phyloP scores from a whole-genome alignment of 2,113 vertebrate species.

The Anolis sagrei region DNA sequence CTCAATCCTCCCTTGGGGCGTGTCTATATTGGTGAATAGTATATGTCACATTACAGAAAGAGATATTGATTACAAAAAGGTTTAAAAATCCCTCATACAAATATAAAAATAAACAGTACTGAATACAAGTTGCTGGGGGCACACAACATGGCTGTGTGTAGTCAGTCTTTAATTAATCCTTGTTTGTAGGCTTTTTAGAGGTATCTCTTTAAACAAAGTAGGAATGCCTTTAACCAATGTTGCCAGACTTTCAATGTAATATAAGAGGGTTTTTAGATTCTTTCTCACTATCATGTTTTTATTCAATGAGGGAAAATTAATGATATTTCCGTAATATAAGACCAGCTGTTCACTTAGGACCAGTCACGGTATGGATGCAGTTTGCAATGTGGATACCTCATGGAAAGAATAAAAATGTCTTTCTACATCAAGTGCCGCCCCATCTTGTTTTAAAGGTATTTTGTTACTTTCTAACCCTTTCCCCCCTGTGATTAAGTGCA shows the following conservation, averaged over 20 bases:
- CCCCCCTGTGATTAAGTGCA: constrained; percentile 84
- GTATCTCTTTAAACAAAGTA: background rate
- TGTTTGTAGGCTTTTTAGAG: background rate
- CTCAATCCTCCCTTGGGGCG: too few relatives aligned
- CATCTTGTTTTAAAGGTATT: constrained; percentile 73
- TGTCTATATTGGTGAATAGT: too few relatives aligned
- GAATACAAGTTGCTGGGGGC: background rate
- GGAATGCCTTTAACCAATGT: background rate
- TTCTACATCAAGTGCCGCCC: constrained; percentile 61
- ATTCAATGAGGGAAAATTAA: background rate
- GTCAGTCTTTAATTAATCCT: background rate
- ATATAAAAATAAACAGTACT: background rate
- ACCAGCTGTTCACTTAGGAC: constrained; percentile 35
- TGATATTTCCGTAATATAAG: constrained; percentile 24
- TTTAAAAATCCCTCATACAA: background rate
- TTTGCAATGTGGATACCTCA: constrained; percentile 44
- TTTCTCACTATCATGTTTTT: background rate
- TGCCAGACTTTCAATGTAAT: background rate
- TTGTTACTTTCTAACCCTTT: constrained; percentile 76
- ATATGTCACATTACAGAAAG: too few relatives aligned
- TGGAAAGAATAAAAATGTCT: constrained; percentile 61
- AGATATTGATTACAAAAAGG: too few relatives aligned
- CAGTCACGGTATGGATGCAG: constrained; percentile 20
- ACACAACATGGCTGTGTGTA: background rate
- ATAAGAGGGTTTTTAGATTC: background rate